Base-by-base conservation (phyloP, 2,113 vertebrate species). In the Nansenia antarctica region DNA sequence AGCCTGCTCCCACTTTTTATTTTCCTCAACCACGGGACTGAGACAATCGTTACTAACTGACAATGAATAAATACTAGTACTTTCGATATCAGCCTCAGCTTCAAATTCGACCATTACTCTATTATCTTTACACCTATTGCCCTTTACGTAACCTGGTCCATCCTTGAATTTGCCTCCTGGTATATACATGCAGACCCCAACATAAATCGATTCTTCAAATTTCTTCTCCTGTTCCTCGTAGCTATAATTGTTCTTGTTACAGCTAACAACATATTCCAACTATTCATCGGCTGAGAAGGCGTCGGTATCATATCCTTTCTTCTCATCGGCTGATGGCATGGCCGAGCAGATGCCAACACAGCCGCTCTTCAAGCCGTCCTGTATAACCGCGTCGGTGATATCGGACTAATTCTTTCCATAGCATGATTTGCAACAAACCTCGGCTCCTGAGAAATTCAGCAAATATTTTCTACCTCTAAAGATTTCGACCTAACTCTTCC, bases 221-320 rank as follows among this genome's bases (percentile, higher is more conserved):
- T 73, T 8, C 30, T 78, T 0, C 42, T 81, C 1, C 2, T 63
- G 1, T 81, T 82, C 3, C 37, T 79, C 20, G n/a, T 79, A 5
- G 63, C 80, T 0, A 82, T 79, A 59, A 59, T 82, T 14, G 30
- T 54, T 0, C 15, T 82, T 30, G 58, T 76, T 0, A 75, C 80
- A 0, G 76, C 76, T 2, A 79, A 79, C 2, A 82, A 82, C 5
- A 32, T 82, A 24, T 69, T 79, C 1, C 80, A 82, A 62, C 32
- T 82, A 0, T 82, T 82, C 3, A 82, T 82, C 1, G 80, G 76
- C 2, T 82, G 76, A 62, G 80, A 82, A 32, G 72, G 76, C 0
- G 60, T 82, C 1, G 80, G 76, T 0, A 82, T 79, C n/a, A 73
- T 79, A 62, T 82, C 69, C 0, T 81, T 81, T 9, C 54, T 82